A percentile compares a stretch with the other conserved stretches of the same genome.
phyloP scores from a whole-genome alignment of 1,140 invertebrate species.

The Drosophila dunni region DNA sequence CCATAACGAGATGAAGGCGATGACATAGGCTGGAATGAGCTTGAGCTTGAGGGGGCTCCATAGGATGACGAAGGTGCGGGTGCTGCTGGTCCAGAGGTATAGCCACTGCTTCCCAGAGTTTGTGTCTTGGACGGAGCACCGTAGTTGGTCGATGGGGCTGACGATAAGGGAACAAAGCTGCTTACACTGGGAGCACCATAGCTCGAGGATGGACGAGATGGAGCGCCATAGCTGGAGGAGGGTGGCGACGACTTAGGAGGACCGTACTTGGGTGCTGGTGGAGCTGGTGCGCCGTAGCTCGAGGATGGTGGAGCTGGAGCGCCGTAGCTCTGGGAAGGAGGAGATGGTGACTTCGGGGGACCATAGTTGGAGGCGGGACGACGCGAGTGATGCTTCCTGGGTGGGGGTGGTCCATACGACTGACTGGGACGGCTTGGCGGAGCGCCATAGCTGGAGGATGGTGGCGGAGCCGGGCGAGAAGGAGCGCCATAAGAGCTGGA shows the following conservation, averaged over 20 bases:
- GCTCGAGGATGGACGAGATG: slow-evolving; percentile 66
- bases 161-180: slow-evolving; percentile 82
- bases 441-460: slow-evolving; percentile 84
- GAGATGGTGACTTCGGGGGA: slow-evolving; percentile 67
- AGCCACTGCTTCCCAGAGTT: slow-evolving; percentile 68
- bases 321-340: slow-evolving; percentile 84
- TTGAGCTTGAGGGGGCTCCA: slow-evolving; percentile 80
- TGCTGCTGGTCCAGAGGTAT: slow-evolving; percentile 64
- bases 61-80: slow-evolving; percentile 78
- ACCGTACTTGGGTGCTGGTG: slow-evolving; percentile 85
- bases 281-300: slow-evolving; percentile 84
- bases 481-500: slow-evolving; percentile 85
- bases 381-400: slow-evolving; percentile 57
- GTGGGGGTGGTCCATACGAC: slow-evolving; percentile 82
- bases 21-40: slow-evolving; percentile 72
- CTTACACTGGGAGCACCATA: slow-evolving; percentile 84
- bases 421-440: slow-evolving; percentile 78
- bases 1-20: slow-evolving; percentile 84
- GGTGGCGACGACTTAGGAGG: slow-evolving; percentile 82
- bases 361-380: slow-evolving; percentile 81
- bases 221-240: slow-evolving; percentile 76
- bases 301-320: slow-evolving; percentile 82
- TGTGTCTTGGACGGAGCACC: slow-evolving; percentile 78
- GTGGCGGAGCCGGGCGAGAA: slow-evolving; percentile 79
- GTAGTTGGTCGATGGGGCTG: slow-evolving; percentile 78